phyloP scores from a whole-genome alignment of 2,888 invertebrate species.

The Oscheius sp. region DNA sequence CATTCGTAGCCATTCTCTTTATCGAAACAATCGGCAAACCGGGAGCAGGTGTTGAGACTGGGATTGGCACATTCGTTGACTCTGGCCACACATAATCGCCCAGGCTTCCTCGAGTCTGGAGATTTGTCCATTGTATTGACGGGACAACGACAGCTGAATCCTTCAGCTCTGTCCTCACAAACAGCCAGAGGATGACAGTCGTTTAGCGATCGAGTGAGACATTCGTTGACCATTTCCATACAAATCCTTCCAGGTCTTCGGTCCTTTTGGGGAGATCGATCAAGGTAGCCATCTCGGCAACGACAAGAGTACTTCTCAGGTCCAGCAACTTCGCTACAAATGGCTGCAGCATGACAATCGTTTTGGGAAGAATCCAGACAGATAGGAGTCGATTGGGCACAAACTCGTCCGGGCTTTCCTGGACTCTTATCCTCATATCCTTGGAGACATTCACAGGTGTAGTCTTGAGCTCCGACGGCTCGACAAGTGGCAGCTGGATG shows the following conservation, averaged over 20 bases:
- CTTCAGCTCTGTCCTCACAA: slow-evolving; percentile 76
- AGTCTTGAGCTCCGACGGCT: slow-evolving; percentile 62
- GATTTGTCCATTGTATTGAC: slow-evolving; percentile 64
- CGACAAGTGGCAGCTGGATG: slow-evolving; percentile 66
- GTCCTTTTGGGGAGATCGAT: slow-evolving; percentile 58
- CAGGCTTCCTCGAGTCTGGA: slow-evolving; percentile 64
- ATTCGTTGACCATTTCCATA: slow-evolving; percentile 61
- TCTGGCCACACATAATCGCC: slow-evolving; percentile 57
- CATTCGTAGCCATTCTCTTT: slow-evolving; percentile 65
- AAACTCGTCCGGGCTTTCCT: slow-evolving; percentile 60
- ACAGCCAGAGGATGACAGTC: slow-evolving; percentile 67
- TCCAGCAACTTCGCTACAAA: slow-evolving; percentile 60
- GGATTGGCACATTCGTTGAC: slow-evolving; percentile 67
- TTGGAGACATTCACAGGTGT: slow-evolving; percentile 69
- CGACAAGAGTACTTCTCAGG: slow-evolving; percentile 58
- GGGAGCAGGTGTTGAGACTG: slow-evolving; percentile 66
- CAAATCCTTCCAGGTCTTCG: slow-evolving; percentile 63
- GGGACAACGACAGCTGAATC: slow-evolving; percentile 66
- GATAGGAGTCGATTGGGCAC: slow-evolving; percentile 63
- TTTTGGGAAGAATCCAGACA: slow-evolving; percentile 66
- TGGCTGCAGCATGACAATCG: slow-evolving; percentile 69
- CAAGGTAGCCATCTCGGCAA: slow-evolving; percentile 59
- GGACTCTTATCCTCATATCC: slow-evolving; percentile 67
- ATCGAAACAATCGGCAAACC: slow-evolving; percentile 69
- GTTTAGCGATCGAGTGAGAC: slow-evolving; percentile 66